Evolutionary conservation across 2,113 vertebrate genomes (phyloP).

Genomic region (Alexandromys fortis): DNA sequence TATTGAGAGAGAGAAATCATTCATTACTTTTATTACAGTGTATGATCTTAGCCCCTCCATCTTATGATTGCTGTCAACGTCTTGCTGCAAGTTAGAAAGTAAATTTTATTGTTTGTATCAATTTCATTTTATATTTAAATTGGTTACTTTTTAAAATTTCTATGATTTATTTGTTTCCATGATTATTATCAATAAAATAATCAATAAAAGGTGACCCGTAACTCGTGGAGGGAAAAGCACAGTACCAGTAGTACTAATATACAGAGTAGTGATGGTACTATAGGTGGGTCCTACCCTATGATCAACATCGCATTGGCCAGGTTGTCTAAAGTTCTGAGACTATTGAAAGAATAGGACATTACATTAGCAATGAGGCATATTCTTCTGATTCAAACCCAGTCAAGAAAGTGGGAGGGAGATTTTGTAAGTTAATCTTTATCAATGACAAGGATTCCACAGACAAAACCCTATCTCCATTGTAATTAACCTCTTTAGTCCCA

Average conservation of each 20-base stretch:
- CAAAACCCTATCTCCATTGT: slow-evolving; percentile 43
- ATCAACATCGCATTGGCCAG: slow-evolving; percentile 14
- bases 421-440: slow-evolving; percentile 8
- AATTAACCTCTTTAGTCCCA: slow-evolving; percentile 29
- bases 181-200: not conserved
- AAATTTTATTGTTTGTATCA: not conserved
- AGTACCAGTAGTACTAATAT: not conserved
- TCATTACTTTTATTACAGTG: not conserved
- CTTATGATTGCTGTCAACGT: not conserved
- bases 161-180: not conserved
- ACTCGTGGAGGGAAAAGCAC: not conserved
- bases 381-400: slow-evolving; percentile 51
- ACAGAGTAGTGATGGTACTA: too few species aligned
- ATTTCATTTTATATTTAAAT: not conserved
- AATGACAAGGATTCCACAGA: not conserved
- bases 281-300: not conserved
- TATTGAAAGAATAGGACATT: slow-evolving; percentile 33
- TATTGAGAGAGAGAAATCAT: not conserved
- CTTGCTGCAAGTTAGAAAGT: not conserved
- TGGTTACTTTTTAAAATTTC: not conserved
- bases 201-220: not conserved
- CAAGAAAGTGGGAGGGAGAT: not conserved
- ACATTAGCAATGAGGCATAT: not conserved
- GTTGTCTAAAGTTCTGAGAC: not conserved
- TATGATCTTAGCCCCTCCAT: not conserved